phyloP scores from a whole-genome alignment of 2,888 invertebrate genomes.

The Orchesella flavescens region DNA sequence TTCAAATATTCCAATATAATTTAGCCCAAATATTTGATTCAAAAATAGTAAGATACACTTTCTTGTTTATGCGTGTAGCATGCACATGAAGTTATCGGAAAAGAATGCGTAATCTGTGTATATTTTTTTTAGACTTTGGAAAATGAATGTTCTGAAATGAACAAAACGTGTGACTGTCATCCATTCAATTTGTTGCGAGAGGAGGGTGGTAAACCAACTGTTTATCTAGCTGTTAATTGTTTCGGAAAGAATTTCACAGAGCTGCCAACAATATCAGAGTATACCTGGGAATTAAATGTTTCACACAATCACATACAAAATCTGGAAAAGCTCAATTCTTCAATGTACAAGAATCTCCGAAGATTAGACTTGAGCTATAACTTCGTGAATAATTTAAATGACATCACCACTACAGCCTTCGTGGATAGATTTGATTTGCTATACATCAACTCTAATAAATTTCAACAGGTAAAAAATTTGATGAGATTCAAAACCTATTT shows the following conservation, averaged over 20 bases:
- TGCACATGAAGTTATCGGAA: neutral
- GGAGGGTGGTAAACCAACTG: slow-evolving; percentile 34
- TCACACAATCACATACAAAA: slow-evolving; percentile 80
- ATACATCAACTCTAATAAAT: slow-evolving; percentile 33
- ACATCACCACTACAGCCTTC: slow-evolving; percentile 15
- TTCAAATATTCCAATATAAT: slow-evolving; percentile 41
- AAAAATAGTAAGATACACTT: slow-evolving; percentile 41
- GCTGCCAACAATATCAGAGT: slow-evolving; percentile 58
- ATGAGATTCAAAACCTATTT: too few species aligned
- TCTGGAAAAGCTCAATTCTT: slow-evolving; percentile 81
- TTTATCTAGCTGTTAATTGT: slow-evolving; percentile 63
- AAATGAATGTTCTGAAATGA: slow-evolving; percentile 46
- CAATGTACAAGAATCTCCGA: slow-evolving; percentile 82
- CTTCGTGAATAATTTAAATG: slow-evolving; percentile 2
- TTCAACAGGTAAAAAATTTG: slow-evolving; percentile 31
- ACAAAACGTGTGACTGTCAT: slow-evolving; percentile 38
- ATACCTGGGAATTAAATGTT: slow-evolving; percentile 60
- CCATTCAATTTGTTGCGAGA: slow-evolving; percentile 38
- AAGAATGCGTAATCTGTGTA: neutral
- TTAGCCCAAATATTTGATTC: slow-evolving; percentile 39
- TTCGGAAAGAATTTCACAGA: slow-evolving; percentile 50
- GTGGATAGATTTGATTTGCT: slow-evolving; percentile 39
- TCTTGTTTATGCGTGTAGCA: neutral
- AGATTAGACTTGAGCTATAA: slow-evolving; percentile 75
- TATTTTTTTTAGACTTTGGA: slow-evolving; percentile 26